Evolutionary conservation across 2,797 vertebrate genomes (phyloP), one percentile per base, ranked within the genome.

Genomic region (Gorsachius magnificus): DNA sequence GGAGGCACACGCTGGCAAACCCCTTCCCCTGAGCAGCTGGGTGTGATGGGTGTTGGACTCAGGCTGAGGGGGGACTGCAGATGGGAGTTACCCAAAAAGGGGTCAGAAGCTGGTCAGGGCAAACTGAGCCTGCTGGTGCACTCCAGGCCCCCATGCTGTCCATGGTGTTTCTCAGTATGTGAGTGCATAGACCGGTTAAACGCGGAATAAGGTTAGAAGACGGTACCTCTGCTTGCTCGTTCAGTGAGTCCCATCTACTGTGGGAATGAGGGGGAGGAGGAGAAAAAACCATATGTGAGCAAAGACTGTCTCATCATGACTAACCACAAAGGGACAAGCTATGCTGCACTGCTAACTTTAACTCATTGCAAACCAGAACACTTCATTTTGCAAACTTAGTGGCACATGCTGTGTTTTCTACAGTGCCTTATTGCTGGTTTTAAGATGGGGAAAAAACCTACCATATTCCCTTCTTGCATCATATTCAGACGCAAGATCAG

Each of bases 1-100:
- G 15, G 21, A 64, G 17, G 15, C 3, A 7, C 20, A 12, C 0
- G 3, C 25, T 46, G 45, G 5, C 10, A 71, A 77, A 83, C 33
- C 22, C 46, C 36, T 63, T 78, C 5, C 50, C 41, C 69, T 60
- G 24, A 58, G 33, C 17, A 15, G 50, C 54, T 18, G 19, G 6
- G 12, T 0, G 0, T 18, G 28, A 17, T 4, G 5, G 53, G 22
- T 2, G 0, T 28, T 35, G 12, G 33, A 35, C 18, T 26, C 3
- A 1, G 79, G 31, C 21, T 64, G 58, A 50, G 33, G 10, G 16
- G 31, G n/a, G 43, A 3, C 54, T 61, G 45, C 36, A 45, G 71
- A 3, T 61, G 25, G 36, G n/a, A 72, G 64, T 61, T 46, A 46
- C 19, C 66, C 64, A 54, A 70, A 89, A 83, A 33, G 26, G 21